A percentile compares a stretch with the other conserved stretches of the same genome.
phyloP scores from a whole-genome alignment of 2,113 vertebrate genomes.

The Pangasianodon hypophthalmus region DNA sequence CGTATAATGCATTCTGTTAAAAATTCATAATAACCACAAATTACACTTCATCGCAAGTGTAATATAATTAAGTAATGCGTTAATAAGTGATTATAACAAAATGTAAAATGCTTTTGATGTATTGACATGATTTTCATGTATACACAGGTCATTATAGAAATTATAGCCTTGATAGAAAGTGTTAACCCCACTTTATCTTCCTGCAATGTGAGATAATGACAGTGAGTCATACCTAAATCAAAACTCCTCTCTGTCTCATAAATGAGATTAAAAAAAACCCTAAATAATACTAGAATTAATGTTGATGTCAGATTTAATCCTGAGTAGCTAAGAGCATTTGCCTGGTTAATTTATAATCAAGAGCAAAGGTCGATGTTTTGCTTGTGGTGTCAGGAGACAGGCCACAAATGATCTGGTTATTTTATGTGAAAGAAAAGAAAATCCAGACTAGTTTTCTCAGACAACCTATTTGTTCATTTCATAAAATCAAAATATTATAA shows the following conservation, averaged over 20 bases:
- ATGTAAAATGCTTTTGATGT: not conserved
- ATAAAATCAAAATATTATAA: not conserved
- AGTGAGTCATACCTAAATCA: not conserved
- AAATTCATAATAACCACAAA: not conserved
- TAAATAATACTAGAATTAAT: not conserved
- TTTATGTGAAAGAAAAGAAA: not conserved
- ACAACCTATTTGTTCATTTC: not conserved
- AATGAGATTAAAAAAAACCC: not conserved
- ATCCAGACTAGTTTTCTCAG: not conserved
- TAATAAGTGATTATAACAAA: not conserved
- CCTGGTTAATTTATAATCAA: slow-evolving; percentile 27
- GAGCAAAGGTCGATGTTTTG: slow-evolving; percentile 17
- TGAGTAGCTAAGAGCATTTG: not conserved
- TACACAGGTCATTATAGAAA: not conserved
- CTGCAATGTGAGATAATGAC: not conserved
- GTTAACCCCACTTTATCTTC: not conserved
- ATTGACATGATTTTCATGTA: not conserved
- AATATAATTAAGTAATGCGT: not conserved
- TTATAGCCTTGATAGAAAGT: not conserved
- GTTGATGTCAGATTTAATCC: not conserved
- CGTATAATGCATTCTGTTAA: not conserved
- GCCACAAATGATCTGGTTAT: not conserved
- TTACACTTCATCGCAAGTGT: not conserved
- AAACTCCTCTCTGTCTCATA: not conserved
- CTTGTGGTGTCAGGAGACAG: not conserved